Evolutionary conservation across 92 coral and sea anemone genomes (phyloP).

Genomic region (Epizoanthus ramosus): DNA sequence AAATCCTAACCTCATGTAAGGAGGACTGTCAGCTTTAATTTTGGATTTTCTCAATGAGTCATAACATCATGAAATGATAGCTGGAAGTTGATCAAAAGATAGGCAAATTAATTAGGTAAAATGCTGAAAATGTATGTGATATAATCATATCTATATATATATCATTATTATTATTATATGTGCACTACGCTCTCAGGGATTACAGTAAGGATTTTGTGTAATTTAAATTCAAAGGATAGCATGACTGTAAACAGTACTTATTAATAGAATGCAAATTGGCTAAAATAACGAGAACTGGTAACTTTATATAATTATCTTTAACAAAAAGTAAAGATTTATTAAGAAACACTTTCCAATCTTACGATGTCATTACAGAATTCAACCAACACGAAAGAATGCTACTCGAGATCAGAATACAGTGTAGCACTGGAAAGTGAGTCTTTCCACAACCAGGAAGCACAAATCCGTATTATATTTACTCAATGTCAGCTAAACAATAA

Average conservation of each 20-base stretch:
- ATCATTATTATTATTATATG: not conserved
- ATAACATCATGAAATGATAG: conserved; percentile 8
- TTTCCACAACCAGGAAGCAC: conserved; percentile 1
- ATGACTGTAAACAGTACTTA: not conserved
- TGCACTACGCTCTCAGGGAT: not conserved
- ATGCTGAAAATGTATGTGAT: not conserved
- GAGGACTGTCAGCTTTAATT: conserved; percentile 13
- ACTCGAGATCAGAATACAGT: not conserved
- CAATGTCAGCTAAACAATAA: not conserved
- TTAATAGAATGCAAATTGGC: not conserved
- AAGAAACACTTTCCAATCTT: no score
- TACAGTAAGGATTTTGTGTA: not conserved
- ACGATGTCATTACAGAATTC: not conserved
- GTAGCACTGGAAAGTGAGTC: not conserved
- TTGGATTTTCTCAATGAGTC: conserved; percentile 1
- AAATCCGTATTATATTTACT: not conserved
- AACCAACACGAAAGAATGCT: not conserved
- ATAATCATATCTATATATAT: not conserved
- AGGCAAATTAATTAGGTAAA: not conserved
- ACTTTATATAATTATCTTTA: not conserved
- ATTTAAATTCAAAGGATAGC: not conserved
- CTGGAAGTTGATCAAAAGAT: not conserved
- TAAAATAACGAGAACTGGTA: not conserved
- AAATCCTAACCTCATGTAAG: not conserved
- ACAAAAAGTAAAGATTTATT: not conserved